Conservation (phyloP, 1,140 invertebrate genomes). For the Amphibalanus amphitrite region DNA sequence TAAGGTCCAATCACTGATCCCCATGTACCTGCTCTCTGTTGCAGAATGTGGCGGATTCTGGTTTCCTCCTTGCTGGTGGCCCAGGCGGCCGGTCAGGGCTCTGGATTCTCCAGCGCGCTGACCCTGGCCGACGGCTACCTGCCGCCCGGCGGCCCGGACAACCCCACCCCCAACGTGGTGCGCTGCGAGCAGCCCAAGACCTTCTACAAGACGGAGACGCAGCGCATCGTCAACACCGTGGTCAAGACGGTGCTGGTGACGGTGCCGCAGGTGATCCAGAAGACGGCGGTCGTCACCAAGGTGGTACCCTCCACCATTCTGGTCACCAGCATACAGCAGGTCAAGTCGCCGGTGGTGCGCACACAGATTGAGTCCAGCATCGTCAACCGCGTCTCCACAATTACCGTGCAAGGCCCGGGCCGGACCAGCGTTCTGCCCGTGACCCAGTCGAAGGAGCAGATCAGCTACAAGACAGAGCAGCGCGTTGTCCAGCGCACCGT, state of each 20-base stretch:
- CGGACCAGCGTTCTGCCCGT: neutral
- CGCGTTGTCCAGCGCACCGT: neutral
- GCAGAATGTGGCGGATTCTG: neutral
- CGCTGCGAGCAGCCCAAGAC: neutral
- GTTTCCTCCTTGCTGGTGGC: neutral
- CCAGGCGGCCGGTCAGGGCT: neutral
- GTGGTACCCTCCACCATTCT: neutral
- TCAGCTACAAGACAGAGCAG: neutral
- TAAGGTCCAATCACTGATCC: slow-evolving; percentile 1
- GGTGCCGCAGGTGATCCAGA: neutral
- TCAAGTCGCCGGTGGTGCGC: neutral
- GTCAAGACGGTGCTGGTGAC: neutral
- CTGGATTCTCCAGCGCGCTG: neutral
- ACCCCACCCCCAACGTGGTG: neutral
- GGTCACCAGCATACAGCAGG: neutral
- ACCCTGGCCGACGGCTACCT: neutral
- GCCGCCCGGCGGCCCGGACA: neutral
- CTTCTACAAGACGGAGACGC: neutral
- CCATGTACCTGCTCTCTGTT: neutral
- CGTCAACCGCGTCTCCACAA: neutral
- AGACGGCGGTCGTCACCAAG: neutral
- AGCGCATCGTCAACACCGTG: neutral
- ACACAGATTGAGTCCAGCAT: neutral
- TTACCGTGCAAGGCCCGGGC: neutral
- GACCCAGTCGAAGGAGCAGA: too few relatives aligned